These are phyloP conservation scores for Gymnorhina tibicen DNA, from an alignment of 2,113 vertebrate genomes.

Conservation along the genomic window DNA sequence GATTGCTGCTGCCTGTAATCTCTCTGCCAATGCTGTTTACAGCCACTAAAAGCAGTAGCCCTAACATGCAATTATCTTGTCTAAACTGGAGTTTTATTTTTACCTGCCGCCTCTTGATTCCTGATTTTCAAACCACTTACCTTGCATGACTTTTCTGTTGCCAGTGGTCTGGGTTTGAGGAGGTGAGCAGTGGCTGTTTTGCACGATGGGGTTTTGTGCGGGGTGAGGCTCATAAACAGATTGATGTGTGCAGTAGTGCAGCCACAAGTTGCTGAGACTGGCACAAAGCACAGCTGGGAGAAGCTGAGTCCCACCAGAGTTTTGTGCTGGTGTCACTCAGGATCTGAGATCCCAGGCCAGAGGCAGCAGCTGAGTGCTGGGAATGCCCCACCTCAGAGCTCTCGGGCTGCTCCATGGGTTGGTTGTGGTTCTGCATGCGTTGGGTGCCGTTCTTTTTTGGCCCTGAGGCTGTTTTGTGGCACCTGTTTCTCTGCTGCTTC, in stretches of 20 bases:
- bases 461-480: neutral
- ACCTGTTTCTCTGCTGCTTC: neutral
- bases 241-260: neutral
- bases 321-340: neutral
- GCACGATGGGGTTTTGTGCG: neutral
- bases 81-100: neutral
- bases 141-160: neutral
- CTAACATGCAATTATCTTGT: neutral
- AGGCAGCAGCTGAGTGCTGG: neutral
- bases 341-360: neutral
- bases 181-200: neutral
- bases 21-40: neutral
- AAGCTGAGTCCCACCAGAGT: neutral
- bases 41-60: neutral
- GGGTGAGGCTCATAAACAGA: neutral
- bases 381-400: neutral
- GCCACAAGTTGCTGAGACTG: neutral
- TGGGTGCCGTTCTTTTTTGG: neutral
- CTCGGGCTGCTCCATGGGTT: rapidly evolving
- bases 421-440: neutral
- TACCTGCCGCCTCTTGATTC: neutral
- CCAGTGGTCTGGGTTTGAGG: neutral
- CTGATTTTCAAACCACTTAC: neutral
- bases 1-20: neutral
- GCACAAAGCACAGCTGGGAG: neutral